Conservation (phyloP, 2,113 vertebrate genomes). For the Myiagra hebetior region DNA sequence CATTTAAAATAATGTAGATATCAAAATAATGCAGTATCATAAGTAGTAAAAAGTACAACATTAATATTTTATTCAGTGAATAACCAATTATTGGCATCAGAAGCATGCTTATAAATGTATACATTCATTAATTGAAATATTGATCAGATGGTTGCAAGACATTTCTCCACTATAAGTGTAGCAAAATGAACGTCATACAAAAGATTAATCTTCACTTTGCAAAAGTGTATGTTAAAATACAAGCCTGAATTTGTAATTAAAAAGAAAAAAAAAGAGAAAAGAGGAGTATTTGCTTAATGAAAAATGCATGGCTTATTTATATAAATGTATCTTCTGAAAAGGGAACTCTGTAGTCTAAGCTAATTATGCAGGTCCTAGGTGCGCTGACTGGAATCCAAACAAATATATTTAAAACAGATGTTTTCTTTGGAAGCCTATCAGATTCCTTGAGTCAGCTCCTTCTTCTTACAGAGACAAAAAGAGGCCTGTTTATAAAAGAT, state of each 20-base stretch:
- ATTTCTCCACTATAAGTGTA: not conserved
- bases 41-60: not conserved
- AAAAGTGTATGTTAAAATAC: conserved; percentile 17
- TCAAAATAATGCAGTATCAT: not conserved
- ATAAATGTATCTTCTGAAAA: conserved; percentile 71
- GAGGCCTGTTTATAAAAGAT: conserved; percentile 8
- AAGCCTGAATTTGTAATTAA: not conserved
- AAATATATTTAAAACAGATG: conserved; percentile 72
- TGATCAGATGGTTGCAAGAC: not conserved
- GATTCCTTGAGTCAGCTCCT: conserved; percentile 58
- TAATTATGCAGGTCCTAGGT: conserved; percentile 72
- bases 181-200: not conserved
- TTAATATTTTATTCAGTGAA: not conserved
- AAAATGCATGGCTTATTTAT: conserved; percentile 68
- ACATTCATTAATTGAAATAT: not conserved
- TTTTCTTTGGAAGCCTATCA: conserved; percentile 72
- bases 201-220: conserved; percentile 1
- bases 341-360: conserved; percentile 67
- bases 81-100: not conserved
- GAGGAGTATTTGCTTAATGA: conserved; percentile 52
- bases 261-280: not conserved
- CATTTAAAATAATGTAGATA: not conserved
- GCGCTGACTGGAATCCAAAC: conserved; percentile 67
- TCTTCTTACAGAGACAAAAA: conserved; percentile 51
- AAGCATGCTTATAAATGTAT: not conserved